phyloP scores from a whole-genome alignment of 1,140 invertebrate species.

The Saccostrea cuccullata region DNA sequence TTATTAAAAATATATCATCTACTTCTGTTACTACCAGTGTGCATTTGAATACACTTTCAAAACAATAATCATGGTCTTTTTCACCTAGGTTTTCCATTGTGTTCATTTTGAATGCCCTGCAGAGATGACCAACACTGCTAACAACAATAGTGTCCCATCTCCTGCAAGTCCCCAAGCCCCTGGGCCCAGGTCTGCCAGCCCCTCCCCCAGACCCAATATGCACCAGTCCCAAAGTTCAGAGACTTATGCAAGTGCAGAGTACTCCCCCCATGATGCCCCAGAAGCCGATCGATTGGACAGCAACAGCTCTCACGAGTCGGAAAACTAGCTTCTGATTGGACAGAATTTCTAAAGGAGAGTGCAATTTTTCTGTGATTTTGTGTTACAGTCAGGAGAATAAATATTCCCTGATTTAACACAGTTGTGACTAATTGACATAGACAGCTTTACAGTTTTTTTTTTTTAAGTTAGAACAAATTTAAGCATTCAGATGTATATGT shows the following conservation, averaged over 20 bases:
- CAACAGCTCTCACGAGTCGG: conserved; percentile 44
- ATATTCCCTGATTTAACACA: not conserved
- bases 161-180: conserved; percentile 42
- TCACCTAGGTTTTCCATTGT: conserved; percentile 93
- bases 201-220: conserved; percentile 46
- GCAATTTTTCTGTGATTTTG: conserved; percentile 38
- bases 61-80: not conserved
- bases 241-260: conserved; percentile 60
- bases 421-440: not conserved
- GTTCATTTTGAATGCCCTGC: conserved; percentile 97
- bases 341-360: conserved; percentile 18
- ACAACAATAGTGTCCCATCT: conserved; percentile 48
- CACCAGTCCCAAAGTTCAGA: conserved; percentile 51
- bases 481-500: not conserved
- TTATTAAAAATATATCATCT: not conserved
- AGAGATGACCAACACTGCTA: conserved; percentile 53
- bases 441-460: not conserved
- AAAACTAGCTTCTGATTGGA: conserved; percentile 33
- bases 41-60: not conserved
- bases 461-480: not conserved
- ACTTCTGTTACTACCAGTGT: not conserved
- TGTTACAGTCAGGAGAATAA: not conserved
- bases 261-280: conserved; percentile 62
- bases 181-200: conserved; percentile 35
- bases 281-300: conserved; percentile 67